Evolutionary conservation across 1,140 invertebrate genomes (phyloP), one percentile per base, ranked within the genome.

Genomic region (Vollenhovia emeryi): DNA sequence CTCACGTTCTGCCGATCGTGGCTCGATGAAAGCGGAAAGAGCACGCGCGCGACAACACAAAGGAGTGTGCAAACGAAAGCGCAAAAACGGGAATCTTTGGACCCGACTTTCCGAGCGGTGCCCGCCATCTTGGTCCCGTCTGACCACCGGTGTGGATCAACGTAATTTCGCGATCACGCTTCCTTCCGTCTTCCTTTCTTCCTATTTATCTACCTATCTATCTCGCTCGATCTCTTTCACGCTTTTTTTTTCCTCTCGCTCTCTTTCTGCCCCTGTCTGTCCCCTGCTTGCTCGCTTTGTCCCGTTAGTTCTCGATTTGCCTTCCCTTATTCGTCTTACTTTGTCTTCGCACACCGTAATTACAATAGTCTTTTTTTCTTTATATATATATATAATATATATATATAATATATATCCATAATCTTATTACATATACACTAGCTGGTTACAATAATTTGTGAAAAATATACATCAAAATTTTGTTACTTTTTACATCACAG

Each of bases 401-500:
- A 43, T 75, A 55, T 43, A 68, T 79, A 50, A 50, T 78, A 80
- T 80, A 80, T 90, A 91, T 90, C 85, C 87, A 89, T 94, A 94
- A 92, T 91, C 92, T 94, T 94, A 94, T 91, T 82, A 94, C 92
- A 92, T 93, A 94, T 94, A 94, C 92, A 94, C 93, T 94, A 94
- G 93, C 92, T 94, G 94, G 92, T 95, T 95, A 94, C 92, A 93
- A 94, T 94, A 94, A 94, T 91, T 95, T 94, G 94, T 94, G 94
- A 95, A 95, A 95, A 95, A 95, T 95, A 95, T 95, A 95, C 94
- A 95, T 95, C 93, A 94, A 95, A 95, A 95, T 94, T 95, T 95
- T 94, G 93, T 94, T 95, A 94, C 92, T 94, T 95, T 95, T 94
- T 95, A 94, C 94, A 95, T 95, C 94, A 95, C 94, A 95, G 94